Base-by-base conservation (phyloP, 2,888 invertebrate species). In the Mylabris sibirica region DNA sequence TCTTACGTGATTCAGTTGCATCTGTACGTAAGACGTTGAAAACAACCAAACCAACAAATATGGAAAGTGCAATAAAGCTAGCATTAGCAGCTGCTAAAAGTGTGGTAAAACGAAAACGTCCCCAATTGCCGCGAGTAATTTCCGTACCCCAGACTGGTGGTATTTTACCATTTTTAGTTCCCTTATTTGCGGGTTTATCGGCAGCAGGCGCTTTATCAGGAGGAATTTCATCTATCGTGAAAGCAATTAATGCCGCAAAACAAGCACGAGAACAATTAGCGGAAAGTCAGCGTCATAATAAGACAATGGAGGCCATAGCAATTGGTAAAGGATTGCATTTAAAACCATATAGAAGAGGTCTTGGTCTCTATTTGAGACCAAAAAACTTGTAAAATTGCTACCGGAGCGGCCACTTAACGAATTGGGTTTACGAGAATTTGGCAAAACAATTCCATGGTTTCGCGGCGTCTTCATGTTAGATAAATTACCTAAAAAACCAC, bases 291-390 rank as follows among this genome's bases (percentile, higher is more conserved):
- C 76, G 82, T 12, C 83, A 83, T 71, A 84, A 84, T 70, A 69
- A 76, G 75, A 72, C 73, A 12, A 83, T 84, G 80, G 83, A 84
- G 76, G 78, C 81, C 12, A 74, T 83, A n/a, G 80, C 80, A 17
- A 67, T 83, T 17, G 74, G 74, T 14, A 81, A 79, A 72, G 82
- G 82, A 11, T 38, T 82, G 35, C 77, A 73, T 72, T 66, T 83
- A 5, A 79, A 79, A 71, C 78, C 79, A 61, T 77, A 81, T 64
- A 26, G 66, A 44, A 70, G 65, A 65, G 76, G 75, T 38, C 63
- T 71, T 12, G 75, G 74, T 41, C 34, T 77, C 49, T 73, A 64
- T 69, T 65, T 75, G 34, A 71, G 67, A 63, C 70, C 65, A 73
- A 74, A 76, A 73, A 74, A 70, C 73, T 68, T 20, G 12, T 72